Evolutionary conservation across 2,888 invertebrate species (phyloP), one percentile per base, ranked within the genome.

Genomic region (Philereme vetulata): DNA sequence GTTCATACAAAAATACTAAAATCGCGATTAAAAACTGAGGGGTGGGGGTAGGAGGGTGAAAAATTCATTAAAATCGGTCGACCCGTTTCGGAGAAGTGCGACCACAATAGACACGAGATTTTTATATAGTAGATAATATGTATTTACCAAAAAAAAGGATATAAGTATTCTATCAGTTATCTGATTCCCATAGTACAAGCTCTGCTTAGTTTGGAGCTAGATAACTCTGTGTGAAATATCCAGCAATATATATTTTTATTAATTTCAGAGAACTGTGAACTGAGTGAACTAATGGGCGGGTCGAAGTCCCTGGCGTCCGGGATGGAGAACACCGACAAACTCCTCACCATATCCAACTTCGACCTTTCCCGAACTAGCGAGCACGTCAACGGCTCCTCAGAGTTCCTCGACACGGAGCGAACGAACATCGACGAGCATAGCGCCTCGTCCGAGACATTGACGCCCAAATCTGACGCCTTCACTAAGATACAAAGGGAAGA

Each of bases 251-350:
- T 21, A 21, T n/a, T 9, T 42, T 9, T 42, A 0, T 42, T 45
- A 42, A 11, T 76, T 73, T 0, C 79, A 82, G 84, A 79, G 62
- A n/a, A n/a, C n/a, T 77, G 77, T 70, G 81, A 82, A 57, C 68
- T 66, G 46, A 74, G 77, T 70, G 81, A 82, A 57, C 68, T 66
- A 46, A 74, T 84, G 65, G 68, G 77, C 4, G 66, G 82, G 54
- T 84, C 90, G 11, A 78, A 73, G 65, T 88, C 91, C 0, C 74
- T 85, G 5, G 79, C 81, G 5, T 83, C 87, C 0, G 86, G 84
- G 0, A 74, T 92, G 0, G 88, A 90, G 43, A 67, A 68, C 0
- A 60, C 79, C 0, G 78, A 81, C 54, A 80, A 72, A n/a, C 68
- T 62, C 0, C 51, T 73, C 32, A 81, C 86, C 0, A 70, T 87